A percentile compares a stretch with the other conserved stretches of the same genome.
Evolutionary conservation across 2,113 vertebrate species (phyloP).

Genomic region (Pyxicephalus adspersus): DNA sequence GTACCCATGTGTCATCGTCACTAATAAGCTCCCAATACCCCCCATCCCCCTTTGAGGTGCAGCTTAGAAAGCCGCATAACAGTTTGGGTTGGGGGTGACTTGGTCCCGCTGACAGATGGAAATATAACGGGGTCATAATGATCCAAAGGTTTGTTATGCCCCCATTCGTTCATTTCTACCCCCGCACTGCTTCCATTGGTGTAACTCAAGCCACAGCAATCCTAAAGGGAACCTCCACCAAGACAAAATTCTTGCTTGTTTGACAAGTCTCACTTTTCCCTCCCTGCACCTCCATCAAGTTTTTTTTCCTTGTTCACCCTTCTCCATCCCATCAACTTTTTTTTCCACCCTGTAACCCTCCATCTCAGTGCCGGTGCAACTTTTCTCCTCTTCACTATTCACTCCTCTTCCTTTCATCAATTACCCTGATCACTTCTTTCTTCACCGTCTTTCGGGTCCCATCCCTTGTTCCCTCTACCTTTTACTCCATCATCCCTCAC

Average conservation of each 20-base stretch:
- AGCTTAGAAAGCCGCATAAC: background rate
- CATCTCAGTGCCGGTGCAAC: too few species aligned
- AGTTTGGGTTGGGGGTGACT: background rate
- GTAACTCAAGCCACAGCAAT: background rate
- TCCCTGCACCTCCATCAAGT: background rate
- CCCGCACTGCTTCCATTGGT: background rate
- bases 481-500: too few species aligned
- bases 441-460: too few species aligned
- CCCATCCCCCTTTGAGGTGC: background rate
- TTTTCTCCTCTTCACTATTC: too few species aligned
- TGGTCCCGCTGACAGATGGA: slow-evolving; percentile 59
- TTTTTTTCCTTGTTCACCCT: background rate
- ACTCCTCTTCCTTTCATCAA: too few species aligned
- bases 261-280: background rate
- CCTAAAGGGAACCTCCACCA: too few species aligned
- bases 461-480: too few species aligned
- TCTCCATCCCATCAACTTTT: background rate
- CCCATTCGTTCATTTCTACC: too few species aligned
- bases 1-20: background rate
- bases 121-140: slow-evolving; percentile 8
- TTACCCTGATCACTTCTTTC: too few species aligned
- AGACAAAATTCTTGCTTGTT: too few species aligned
- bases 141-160: background rate
- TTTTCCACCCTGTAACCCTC: background rate
- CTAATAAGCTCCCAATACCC: background rate